Evolutionary conservation across 2,113 vertebrate genomes (phyloP).

Genomic region (Hippocampus mohnikei): DNA sequence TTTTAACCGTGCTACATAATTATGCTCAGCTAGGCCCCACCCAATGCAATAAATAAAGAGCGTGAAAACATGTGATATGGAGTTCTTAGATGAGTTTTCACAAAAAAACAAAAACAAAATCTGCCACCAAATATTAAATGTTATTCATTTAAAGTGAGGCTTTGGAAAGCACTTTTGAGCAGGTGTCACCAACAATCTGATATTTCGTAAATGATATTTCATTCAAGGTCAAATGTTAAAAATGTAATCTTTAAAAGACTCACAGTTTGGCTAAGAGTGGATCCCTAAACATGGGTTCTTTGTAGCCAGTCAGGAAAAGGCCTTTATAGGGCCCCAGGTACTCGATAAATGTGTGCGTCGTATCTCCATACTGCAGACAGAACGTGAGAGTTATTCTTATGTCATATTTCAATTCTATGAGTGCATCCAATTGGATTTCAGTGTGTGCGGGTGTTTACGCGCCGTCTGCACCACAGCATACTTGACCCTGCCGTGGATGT

Average conservation of each 20-base stretch:
- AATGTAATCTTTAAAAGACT: conserved; percentile 42
- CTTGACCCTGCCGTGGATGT: conserved; percentile 74
- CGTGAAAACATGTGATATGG: no score
- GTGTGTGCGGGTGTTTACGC: conserved; percentile 21
- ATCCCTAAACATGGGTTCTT: conserved; percentile 71
- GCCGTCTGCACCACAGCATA: conserved; percentile 78
- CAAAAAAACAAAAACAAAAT: no score
- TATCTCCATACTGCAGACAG: conserved; percentile 76
- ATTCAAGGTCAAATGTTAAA: neutral
- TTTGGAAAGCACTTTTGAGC: no score
- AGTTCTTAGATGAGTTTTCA: no score
- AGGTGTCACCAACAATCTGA: no score
- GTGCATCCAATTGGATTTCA: conserved; percentile 1
- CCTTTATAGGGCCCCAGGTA: conserved; percentile 76
- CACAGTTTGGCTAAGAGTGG: conserved; percentile 73
- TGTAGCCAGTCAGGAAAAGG: conserved; percentile 75
- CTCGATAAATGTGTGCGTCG: conserved; percentile 79
- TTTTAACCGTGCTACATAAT: no score
- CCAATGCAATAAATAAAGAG: no score
- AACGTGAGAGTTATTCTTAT: conserved; percentile 3
- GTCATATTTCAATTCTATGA: neutral
- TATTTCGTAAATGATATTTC: no score
- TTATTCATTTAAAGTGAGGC: no score
- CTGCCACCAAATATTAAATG: no score
- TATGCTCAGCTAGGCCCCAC: no score